Percentiles rank a stretch among this genome's conserved stretches.
Conservation (phyloP, 2,797 vertebrate genomes). For the Diceros bicornis region DNA sequence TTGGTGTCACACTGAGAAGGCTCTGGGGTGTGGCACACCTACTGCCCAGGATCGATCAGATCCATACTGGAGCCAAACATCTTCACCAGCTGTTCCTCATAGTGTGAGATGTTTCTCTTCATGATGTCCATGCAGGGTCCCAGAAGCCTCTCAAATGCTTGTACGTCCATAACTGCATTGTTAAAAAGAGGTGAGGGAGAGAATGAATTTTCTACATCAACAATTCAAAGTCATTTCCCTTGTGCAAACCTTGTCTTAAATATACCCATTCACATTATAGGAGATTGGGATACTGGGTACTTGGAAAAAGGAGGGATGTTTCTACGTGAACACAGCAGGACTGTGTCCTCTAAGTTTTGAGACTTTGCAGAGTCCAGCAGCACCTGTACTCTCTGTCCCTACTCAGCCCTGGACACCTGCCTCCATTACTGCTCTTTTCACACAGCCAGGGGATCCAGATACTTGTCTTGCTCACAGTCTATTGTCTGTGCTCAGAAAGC, state of each 20-base stretch:
- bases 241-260: neutral
- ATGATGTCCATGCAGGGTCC: slow-evolving; percentile 99
- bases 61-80: slow-evolving; percentile 99
- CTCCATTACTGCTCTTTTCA: neutral
- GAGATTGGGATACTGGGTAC: neutral
- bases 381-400: neutral
- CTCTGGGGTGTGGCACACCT: slow-evolving; percentile 89
- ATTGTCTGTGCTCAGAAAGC: neutral
- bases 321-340: neutral
- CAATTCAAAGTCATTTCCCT: neutral
- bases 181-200: slow-evolving; percentile 74
- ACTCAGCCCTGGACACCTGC: neutral
- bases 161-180: slow-evolving; percentile 97
- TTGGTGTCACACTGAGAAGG: slow-evolving; percentile 90
- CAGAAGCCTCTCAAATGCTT: slow-evolving; percentile 98
- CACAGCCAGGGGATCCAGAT: neutral
- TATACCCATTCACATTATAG: neutral
- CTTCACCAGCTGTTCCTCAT: slow-evolving; percentile 98
- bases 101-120: slow-evolving; percentile 99
- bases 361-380: neutral
- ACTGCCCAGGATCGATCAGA: slow-evolving; percentile 94
- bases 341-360: neutral
- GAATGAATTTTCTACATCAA: slow-evolving; percentile 21
- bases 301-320: neutral
- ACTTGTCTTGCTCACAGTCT: neutral